Base-by-base conservation (phyloP, 2,113 vertebrate genomes). In the Neolamprologus kungweensis region DNA sequence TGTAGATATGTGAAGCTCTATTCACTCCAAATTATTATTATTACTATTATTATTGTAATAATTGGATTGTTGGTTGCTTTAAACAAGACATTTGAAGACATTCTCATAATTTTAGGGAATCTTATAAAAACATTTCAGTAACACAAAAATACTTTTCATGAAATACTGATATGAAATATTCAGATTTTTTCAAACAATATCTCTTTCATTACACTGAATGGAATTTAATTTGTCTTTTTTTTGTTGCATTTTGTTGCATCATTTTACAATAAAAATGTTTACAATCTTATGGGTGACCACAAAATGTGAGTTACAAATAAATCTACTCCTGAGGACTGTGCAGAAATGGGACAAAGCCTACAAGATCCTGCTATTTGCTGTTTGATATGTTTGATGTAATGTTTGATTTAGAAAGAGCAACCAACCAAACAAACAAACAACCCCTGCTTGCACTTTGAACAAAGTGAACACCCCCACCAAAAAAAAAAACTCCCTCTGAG, bases 391-490 rank as follows among this genome's bases (percentile, higher is more conserved):
- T 51, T 51, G 45, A 65, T 86, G 13, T 33, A 35, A 63, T 54
- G n/a, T 84, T 86, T 85, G 31, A 85, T 86, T 87, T 87, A 81
- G 82, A 87, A 75, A 73, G 23, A 17, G 78, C 50, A 82, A 86
- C 23, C 75, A 89, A 86, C 5, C 54, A 90, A 85, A 9, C 47
- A 88, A 81, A 75, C 68, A 55, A 87, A 65, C 73, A 42, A 50
- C n/a, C 50, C 78, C 40, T 78, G 45, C 16, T 51, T 89, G 33
- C n/a, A 65, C 83, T 92, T 60, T 87, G 47, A 90, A 91, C 86
- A 93, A 94, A 93, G 88, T 75, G 2, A 85, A 89, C 83, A 80
- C 85, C 85, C 57, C 81, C 81, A 8, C 60, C 33, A 3, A 37
- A 63, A 42, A 23, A 40, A 11, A 5, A 3, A 1, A 2, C 11